These are phyloP conservation scores for Pheosia tremula DNA, from an alignment of 2,888 invertebrate species.

Conservation along the genomic window DNA sequence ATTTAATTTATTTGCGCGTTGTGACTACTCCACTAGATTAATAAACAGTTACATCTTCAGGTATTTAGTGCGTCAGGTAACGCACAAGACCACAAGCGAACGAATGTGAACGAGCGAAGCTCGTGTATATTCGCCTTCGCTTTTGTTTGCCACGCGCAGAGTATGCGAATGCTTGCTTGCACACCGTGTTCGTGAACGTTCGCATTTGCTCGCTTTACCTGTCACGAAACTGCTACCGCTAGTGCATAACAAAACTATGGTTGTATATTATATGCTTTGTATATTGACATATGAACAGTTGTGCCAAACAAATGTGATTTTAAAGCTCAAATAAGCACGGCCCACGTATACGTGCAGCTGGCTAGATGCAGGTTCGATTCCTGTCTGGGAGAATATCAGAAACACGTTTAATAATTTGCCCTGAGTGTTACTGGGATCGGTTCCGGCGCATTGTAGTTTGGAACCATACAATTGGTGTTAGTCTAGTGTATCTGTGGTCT, in stretches of 20 bases:
- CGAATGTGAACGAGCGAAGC: background rate
- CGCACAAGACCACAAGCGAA: background rate
- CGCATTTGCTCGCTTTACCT: background rate
- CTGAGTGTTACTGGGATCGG: too few species aligned
- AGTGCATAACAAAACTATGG: background rate
- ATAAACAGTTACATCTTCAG: background rate
- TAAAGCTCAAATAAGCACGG: background rate
- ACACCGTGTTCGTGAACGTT: background rate
- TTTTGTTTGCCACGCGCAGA: too few species aligned
- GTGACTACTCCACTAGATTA: background rate
- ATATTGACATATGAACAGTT: slow-evolving; percentile 14
- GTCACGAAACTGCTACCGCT: too few species aligned
- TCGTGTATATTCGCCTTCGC: background rate
- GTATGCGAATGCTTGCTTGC: too few species aligned
- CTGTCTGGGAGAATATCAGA: too few species aligned
- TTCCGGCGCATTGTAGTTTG: too few species aligned
- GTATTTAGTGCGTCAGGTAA: too few species aligned
- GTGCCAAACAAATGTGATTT: slow-evolving; percentile 39
- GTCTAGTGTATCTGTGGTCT: too few species aligned
- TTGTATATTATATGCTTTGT: background rate
- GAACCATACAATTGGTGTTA: too few species aligned
- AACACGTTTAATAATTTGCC: too few species aligned
- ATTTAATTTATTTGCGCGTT: slow-evolving; percentile 1
- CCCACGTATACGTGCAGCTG: background rate
- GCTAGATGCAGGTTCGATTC: too few species aligned